Evolutionary conservation across 2,888 invertebrate species (phyloP), one percentile per base, ranked within the genome.

Genomic region (Sisyra terminalis): DNA sequence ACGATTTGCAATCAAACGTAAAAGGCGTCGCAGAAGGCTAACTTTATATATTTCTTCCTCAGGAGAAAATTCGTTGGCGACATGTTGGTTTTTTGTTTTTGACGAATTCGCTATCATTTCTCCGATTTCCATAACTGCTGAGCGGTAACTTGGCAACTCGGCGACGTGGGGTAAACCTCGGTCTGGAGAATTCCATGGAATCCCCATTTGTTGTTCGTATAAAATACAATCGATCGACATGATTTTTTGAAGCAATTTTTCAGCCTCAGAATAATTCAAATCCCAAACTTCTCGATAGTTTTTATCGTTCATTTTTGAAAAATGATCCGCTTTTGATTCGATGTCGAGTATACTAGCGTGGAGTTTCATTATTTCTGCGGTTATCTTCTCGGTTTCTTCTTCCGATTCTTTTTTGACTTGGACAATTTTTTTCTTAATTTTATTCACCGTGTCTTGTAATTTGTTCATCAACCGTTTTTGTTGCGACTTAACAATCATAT

Each of bases 391-490:
- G 49, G 83, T 79, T 52, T 83, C 78, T 15, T 65, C 60, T 9
- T 71, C 67, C 0, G 78, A 77, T 17, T 69, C 72, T 45, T 70
- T 72, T 37, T 78, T 74, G 10, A 80, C 73, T 29, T 78, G 75
- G 0, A 66, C 63, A 43, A 81, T 76, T 55, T 75, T 76, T 13
- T 70, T 64, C 42, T 77, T 74, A 13, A 86, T 60, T 3, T 62
- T 60, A 44, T 77, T 78, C 1, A 84, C 72, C 0, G 71, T 58
- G 55, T 88, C 87, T 39, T 83, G 75, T 51, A 86, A 68, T 63
- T 80, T 83, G 50, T 80, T 82, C 4, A 86, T 67, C 49, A 77
- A 71, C 7, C 82, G 69, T 52, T 84, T 85, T 52, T 86, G 86
- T 50, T 84, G 78, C 39, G 79, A 80, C 53, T 79, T 74, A 5